Conservation (phyloP, 2,113 vertebrate species). For the Labeo rohita region DNA sequence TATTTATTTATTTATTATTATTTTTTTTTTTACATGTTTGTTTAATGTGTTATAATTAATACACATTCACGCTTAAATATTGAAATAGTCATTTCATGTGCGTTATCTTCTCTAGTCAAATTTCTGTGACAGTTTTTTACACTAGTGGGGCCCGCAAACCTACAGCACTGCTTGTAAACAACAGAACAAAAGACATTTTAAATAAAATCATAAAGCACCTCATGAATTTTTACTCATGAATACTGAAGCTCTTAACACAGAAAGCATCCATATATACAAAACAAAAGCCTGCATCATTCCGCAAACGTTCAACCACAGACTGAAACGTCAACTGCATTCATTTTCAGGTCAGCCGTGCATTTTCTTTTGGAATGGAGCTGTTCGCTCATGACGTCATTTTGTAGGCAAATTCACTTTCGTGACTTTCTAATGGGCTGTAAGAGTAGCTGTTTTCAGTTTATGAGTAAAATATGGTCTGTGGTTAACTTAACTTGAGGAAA, state of each 20-base stretch:
- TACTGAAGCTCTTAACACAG: background rate
- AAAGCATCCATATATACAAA: constrained; percentile 26
- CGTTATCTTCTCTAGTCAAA: too few relatives aligned
- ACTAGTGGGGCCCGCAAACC: too few relatives aligned
- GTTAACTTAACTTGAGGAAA: background rate
- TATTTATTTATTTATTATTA: too few relatives aligned
- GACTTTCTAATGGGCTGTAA: background rate
- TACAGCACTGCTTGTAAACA: background rate
- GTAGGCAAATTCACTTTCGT: background rate
- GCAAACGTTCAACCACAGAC: background rate
- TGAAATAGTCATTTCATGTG: too few relatives aligned
- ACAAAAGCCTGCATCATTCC: background rate
- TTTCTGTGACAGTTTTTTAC: too few relatives aligned
- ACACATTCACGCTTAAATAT: too few relatives aligned
- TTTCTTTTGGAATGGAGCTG: background rate
- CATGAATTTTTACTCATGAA: background rate
- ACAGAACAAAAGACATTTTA: background rate
- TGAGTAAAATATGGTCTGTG: background rate
- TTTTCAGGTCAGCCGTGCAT: background rate
- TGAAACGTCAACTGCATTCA: background rate
- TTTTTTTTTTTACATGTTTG: too few relatives aligned
- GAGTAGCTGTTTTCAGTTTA: background rate
- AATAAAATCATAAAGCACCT: background rate
- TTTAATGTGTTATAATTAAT: too few relatives aligned
- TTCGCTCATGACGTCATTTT: background rate